Evolutionary conservation across 92 coral and sea anemone species (phyloP), one percentile per base, ranked within the genome.

Genomic region (Zoanthus solanderi): DNA sequence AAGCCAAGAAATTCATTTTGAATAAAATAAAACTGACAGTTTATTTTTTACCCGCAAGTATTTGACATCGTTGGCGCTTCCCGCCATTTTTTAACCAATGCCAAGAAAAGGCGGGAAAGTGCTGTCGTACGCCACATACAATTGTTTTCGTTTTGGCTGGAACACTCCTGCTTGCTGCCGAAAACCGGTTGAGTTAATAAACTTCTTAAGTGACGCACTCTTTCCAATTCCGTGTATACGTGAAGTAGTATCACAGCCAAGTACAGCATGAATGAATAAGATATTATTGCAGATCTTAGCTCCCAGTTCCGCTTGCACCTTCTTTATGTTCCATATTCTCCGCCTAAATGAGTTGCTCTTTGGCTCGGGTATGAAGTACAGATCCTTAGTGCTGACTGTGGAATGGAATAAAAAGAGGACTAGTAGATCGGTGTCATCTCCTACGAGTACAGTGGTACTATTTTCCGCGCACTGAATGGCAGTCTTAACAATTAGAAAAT

Each of bases 221-320:
- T 50, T 50, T 7, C 54, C 54, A 10, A 50, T 50, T 7, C 54
- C 3, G 4, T 6, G 12, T 7, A 50, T 0, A 50, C 54, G 54
- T 0, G 54, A 50, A 6, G 92, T 90, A 29, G 93, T 90, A 83
- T 85, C 90, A 34, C 90, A 85, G n/a, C 90, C 93, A 31, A 78
- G 85, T 45, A 85, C 5, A 15, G 88, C 82, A 85, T 86, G 93
- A 37, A 74, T 52, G 76, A 90, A 86, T 46, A 90, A 85, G 1
- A 90, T 16, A 78, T 90, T 54, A 42, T 73, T 52, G 68, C 90
- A 90, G 0, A 85, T 76, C 30, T 89, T 89, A 28, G 54, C 72
- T 12, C 92, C 89, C 32, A 89, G 71, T 54, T 78, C 71, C 9
- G 76, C 9, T 45, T 84, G 34, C 9, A 78, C 87, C 30, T 54